A percentile compares a stretch with the other conserved stretches of the same genome.
Evolutionary conservation across 1,140 invertebrate species (phyloP).

Genomic region (Scaptomyza pallida): DNA sequence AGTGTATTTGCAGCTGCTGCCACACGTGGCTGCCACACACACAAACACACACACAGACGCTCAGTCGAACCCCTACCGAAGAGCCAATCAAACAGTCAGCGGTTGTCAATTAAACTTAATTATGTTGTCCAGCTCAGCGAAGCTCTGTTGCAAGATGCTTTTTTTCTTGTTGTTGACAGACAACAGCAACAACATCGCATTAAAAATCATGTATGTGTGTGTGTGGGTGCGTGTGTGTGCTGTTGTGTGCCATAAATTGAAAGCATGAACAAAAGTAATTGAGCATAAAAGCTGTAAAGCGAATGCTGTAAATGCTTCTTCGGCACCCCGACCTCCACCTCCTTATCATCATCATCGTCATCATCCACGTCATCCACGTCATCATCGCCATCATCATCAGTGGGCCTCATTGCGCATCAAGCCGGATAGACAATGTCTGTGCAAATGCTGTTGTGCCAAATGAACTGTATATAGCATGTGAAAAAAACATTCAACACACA

Average conservation of each 20-base stretch:
- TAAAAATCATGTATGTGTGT: slow-evolving; percentile 26
- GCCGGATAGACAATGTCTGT: neutral
- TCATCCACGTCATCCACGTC: too few species aligned
- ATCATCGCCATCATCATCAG: too few species aligned
- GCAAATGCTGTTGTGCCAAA: neutral
- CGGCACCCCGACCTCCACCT: too few species aligned
- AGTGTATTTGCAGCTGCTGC: neutral
- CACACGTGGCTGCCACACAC: slow-evolving; percentile 1
- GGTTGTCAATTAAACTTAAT: slow-evolving; percentile 64
- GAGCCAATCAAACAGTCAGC: slow-evolving; percentile 62
- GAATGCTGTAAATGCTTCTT: slow-evolving; percentile 13
- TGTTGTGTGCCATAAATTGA: slow-evolving; percentile 33
- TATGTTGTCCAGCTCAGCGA: slow-evolving; percentile 48
- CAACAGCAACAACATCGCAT: slow-evolving; percentile 25
- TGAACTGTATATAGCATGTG: neutral
- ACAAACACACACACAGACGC: neutral
- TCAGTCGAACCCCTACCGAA: slow-evolving; percentile 10
- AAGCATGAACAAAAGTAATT: slow-evolving; percentile 44
- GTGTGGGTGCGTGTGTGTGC: slow-evolving; percentile 3
- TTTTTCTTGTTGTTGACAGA: neutral
- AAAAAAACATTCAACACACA: neutral
- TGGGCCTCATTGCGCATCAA: neutral
- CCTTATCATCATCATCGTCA: too few species aligned
- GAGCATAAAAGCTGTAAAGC: slow-evolving; percentile 43
- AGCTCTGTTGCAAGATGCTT: slow-evolving; percentile 27